These are phyloP conservation scores for Suricata suricatta DNA, from an alignment of 2,113 vertebrate genomes.

Conservation along the genomic window DNA sequence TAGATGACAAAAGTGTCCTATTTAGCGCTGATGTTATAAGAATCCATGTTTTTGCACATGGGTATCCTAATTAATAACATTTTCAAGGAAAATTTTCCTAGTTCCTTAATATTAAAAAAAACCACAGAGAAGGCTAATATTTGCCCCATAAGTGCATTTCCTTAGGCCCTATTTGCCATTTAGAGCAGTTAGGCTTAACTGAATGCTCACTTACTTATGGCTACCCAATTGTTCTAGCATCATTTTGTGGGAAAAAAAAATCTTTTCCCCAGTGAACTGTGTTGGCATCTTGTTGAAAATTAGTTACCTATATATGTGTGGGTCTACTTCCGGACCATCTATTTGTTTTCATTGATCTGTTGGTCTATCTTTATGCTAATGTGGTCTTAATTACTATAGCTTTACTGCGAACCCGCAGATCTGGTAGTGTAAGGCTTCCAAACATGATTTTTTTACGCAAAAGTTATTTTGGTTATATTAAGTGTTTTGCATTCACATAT, in stretches of 20 bases:
- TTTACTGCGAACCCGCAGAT: not conserved
- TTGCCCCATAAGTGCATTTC: not conserved
- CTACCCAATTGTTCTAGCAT: not conserved
- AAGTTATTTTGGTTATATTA: not conserved
- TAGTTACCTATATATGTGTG: not conserved
- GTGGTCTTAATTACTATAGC: not conserved
- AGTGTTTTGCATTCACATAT: not conserved
- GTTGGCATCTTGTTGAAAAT: not conserved
- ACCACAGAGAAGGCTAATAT: not conserved
- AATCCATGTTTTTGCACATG: not conserved
- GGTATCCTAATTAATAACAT: not conserved
- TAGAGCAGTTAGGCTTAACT: not conserved
- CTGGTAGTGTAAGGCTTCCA: not conserved
- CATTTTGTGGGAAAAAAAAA: not conserved
- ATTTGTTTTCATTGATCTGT: not conserved
- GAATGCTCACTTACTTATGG: not conserved
- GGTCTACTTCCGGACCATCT: not conserved
- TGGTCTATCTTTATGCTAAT: not conserved
- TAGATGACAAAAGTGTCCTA: not conserved
- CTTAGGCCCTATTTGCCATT: not conserved
- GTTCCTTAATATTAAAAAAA: not conserved
- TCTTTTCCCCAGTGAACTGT: not conserved
- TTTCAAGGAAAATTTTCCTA: not conserved
- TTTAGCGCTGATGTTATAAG: not conserved
- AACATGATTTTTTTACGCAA: not conserved